A percentile compares a stretch with the other conserved stretches of the same genome.
Conservation (phyloP, 2,113 vertebrate genomes). For the Raja brachyura region DNA sequence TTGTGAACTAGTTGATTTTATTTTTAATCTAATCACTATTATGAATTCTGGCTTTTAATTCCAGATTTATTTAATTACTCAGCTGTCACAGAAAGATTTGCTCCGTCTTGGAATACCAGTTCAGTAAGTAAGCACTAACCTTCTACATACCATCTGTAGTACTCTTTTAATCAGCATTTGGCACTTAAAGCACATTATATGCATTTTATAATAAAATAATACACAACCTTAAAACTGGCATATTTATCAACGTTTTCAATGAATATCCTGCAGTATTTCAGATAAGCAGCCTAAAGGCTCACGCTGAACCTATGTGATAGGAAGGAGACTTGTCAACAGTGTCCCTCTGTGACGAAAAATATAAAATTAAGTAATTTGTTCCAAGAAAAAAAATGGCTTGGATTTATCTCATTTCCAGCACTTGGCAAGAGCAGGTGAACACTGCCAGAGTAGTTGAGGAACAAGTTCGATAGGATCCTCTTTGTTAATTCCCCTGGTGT, state of each 20-base stretch:
- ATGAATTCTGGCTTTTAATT: no score
- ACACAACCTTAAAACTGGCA: not conserved
- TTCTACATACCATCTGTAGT: not conserved
- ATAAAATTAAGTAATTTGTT: no score
- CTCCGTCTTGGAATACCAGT: no score
- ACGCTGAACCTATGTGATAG: not conserved
- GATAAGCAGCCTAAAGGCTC: not conserved
- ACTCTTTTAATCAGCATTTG: not conserved
- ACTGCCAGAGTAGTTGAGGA: not conserved
- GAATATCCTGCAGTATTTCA: not conserved
- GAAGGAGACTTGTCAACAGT: not conserved
- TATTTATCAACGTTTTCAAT: not conserved
- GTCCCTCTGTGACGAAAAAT: not conserved
- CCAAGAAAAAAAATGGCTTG: not conserved
- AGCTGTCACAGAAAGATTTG: no score
- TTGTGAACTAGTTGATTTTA: no score
- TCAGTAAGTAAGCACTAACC: no score
- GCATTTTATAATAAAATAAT: not conserved
- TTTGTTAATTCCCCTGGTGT: no score
- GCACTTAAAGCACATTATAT: not conserved
- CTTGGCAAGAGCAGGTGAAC: not conserved
- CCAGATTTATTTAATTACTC: no score
- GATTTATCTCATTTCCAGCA: not conserved
- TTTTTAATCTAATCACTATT: no score
- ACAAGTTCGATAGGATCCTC: no score